A percentile compares a stretch with the other conserved stretches of the same genome.
phyloP scores from a whole-genome alignment of 2,113 vertebrate genomes.

The Hoplias malabaricus region DNA sequence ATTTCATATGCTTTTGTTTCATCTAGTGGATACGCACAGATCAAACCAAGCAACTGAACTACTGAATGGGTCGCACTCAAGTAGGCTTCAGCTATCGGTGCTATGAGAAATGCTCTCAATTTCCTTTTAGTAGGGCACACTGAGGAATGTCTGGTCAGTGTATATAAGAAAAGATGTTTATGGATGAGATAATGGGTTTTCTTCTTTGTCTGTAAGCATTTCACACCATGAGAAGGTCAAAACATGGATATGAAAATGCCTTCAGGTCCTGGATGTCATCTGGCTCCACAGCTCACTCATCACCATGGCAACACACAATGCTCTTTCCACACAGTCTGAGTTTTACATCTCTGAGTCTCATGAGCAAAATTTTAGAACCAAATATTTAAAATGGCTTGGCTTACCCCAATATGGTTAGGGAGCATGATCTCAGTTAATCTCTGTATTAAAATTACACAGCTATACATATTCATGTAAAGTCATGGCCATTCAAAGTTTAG shows the following conservation, averaged over 20 bases:
- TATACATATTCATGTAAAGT: not conserved
- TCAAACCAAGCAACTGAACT: constrained; percentile 19
- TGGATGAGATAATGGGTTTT: not conserved
- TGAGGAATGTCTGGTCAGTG: not conserved
- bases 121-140: constrained; percentile 31
- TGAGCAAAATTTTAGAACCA: constrained; percentile 9
- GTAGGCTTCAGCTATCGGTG: not conserved
- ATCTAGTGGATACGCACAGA: constrained; percentile 33
- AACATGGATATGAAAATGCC: constrained; percentile 40
- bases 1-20: constrained; percentile 49
- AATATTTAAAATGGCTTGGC: not conserved
- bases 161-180: not conserved
- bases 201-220: constrained; percentile 2
- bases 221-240: constrained; percentile 7
- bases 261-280: constrained; percentile 36
- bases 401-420: not conserved
- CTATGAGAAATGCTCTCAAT: constrained; percentile 14
- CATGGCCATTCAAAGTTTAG: not conserved
- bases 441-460: not conserved
- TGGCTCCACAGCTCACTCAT: constrained; percentile 39
- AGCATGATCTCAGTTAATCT: not conserved
- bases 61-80: constrained; percentile 36
- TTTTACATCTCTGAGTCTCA: not conserved
- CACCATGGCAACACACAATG: constrained; percentile 49
- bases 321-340: constrained; percentile 19